A percentile compares a stretch with the other conserved stretches of the same genome.
These are phyloP conservation scores for Sphaeramia orbicularis DNA, from an alignment of 2,797 vertebrate genomes.

Conservation along the genomic window DNA sequence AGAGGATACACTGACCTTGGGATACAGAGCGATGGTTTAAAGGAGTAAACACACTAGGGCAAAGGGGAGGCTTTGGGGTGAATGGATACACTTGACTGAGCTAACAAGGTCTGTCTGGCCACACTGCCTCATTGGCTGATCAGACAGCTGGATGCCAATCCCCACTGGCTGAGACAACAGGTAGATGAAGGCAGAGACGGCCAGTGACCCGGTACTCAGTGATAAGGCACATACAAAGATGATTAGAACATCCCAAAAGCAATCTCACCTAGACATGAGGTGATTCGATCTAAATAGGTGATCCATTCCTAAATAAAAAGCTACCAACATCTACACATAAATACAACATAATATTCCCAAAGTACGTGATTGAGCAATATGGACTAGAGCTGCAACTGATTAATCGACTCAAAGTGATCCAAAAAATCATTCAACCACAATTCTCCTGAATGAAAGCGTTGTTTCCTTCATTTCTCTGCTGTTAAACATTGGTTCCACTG, in stretches of 20 bases:
- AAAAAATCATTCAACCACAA: no score
- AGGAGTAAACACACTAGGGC: conserved; percentile 59
- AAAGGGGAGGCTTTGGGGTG: conserved; percentile 77
- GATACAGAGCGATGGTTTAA: conserved; percentile 58
- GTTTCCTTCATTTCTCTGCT: no score
- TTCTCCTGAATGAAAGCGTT: no score
- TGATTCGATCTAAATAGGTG: no score
- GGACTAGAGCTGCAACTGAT: no score
- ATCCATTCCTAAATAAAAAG: no score
- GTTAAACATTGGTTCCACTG: no score
- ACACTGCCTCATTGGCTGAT: conserved; percentile 56
- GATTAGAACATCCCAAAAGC: no score
- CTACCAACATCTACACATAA: neutral
- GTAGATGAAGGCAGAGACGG: conserved; percentile 61
- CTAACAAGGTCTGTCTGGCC: conserved; percentile 71
- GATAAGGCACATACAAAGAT: neutral
- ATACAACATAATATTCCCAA: conserved; percentile 30
- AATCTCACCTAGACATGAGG: no score
- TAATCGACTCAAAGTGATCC: no score
- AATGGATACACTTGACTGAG: conserved; percentile 78
- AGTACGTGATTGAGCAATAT: conserved; percentile 38
- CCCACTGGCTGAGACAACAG: conserved; percentile 57
- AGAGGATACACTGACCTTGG: conserved; percentile 78
- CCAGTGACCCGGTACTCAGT: conserved; percentile 32
- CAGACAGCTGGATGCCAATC: conserved; percentile 66